phyloP scores from a whole-genome alignment of 2,113 vertebrate genomes.

The Urocynchramus pylzowi region DNA sequence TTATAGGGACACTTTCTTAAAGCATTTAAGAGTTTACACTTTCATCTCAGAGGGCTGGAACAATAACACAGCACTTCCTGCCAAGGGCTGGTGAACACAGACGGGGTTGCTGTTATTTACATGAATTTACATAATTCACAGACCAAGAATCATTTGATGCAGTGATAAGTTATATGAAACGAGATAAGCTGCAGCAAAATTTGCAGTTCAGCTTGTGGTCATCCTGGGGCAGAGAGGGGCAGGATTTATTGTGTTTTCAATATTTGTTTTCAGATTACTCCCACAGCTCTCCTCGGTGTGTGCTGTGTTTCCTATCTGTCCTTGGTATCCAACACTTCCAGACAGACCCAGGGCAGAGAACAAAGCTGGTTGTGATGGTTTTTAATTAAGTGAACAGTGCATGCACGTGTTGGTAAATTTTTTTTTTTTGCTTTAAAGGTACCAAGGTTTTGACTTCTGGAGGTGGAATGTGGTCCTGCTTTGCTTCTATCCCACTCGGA shows the following conservation, averaged over 20 bases:
- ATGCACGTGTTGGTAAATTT: background rate
- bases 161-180: background rate
- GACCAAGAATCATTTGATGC: background rate
- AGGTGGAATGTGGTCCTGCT: conserved; percentile 33
- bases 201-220: background rate
- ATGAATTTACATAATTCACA: background rate
- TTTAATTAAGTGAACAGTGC: background rate
- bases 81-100: background rate
- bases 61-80: background rate
- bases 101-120: background rate
- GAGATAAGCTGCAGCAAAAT: background rate
- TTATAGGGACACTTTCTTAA: background rate
- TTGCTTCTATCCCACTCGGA: conserved; percentile 29
- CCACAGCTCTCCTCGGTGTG: background rate
- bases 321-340: background rate
- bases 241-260: background rate
- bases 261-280: background rate
- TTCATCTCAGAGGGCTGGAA: background rate
- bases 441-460: background rate
- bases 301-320: background rate
- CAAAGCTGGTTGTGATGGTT: background rate
- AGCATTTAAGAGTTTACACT: background rate
- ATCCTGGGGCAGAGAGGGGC: background rate
- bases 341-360: background rate
- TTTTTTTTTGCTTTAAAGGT: background rate